A percentile compares a stretch with the other conserved stretches of the same genome.
These are phyloP conservation scores for Eilema sororculum DNA, from an alignment of 2,888 invertebrate genomes.

Conservation along the genomic window DNA sequence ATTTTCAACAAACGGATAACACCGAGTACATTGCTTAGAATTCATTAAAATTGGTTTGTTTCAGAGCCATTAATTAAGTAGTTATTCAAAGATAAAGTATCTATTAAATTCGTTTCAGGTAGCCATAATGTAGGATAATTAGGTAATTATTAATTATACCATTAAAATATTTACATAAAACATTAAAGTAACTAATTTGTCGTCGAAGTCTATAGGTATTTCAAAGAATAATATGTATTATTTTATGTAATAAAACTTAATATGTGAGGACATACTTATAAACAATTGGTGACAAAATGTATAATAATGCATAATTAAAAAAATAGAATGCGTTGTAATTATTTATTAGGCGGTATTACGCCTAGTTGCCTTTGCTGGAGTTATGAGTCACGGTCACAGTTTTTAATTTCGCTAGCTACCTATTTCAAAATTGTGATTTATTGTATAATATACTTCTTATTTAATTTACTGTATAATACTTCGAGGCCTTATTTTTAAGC, in stretches of 20 bases:
- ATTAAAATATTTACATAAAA: background rate
- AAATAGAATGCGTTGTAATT: conserved; percentile 29
- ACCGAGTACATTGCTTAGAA: background rate
- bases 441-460: too few relatives aligned
- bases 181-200: background rate
- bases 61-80: background rate
- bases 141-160: background rate
- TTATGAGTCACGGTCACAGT: conserved; percentile 36
- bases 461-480: background rate
- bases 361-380: background rate
- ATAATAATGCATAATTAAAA: conserved; percentile 33
- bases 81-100: background rate
- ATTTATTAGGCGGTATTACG: conserved; percentile 20
- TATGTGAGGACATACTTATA: conserved; percentile 3
- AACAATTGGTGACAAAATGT: conserved; percentile 31
- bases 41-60: background rate
- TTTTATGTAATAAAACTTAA: background rate
- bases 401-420: conserved; percentile 12
- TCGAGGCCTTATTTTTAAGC: background rate
- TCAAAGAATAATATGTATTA: background rate
- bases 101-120: background rate
- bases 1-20: background rate
- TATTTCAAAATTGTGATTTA: background rate
- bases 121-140: background rate
- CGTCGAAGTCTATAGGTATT: background rate